These are phyloP conservation scores for Caenorhabditis virilis DNA, from an alignment of 2,888 invertebrate species.

Conservation along the genomic window DNA sequence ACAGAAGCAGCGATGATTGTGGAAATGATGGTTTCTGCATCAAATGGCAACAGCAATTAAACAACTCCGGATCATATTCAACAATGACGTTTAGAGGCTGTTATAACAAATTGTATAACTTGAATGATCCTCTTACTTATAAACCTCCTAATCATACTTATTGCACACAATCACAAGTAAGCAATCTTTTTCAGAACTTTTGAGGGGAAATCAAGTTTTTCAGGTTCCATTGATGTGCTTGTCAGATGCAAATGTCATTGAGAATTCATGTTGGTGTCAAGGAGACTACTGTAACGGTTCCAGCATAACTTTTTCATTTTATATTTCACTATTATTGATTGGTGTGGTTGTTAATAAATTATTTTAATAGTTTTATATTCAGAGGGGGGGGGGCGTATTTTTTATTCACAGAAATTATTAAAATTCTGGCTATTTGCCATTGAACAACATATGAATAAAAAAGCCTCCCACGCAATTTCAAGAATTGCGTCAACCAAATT, in stretches of 20 bases:
- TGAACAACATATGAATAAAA: no score
- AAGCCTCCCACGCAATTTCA: no score
- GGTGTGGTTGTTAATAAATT: no score
- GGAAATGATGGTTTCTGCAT: conserved; percentile 53
- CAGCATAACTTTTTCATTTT: neutral
- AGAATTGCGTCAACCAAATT: no score
- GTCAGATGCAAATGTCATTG: conserved; percentile 43
- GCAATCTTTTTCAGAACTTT: neutral
- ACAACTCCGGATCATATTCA: conserved; percentile 60
- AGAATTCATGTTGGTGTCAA: conserved; percentile 54
- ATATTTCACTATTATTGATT: no score
- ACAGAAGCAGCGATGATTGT: conserved; percentile 63
- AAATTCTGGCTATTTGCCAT: no score
- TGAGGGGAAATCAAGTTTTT: conserved; percentile 9
- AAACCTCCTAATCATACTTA: conserved; percentile 50
- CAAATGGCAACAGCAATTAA: conserved; percentile 65
- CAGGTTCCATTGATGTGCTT: conserved; percentile 47
- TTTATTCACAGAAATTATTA: no score
- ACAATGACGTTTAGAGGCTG: conserved; percentile 65
- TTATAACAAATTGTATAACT: conserved; percentile 52
- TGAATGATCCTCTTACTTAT: conserved; percentile 41
- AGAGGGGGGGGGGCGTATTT: no score
- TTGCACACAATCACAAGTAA: conserved; percentile 48
- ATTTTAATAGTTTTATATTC: no score
- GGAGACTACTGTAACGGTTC: conserved; percentile 47